These are phyloP conservation scores for Gryllus bimaculatus DNA, from an alignment of 1,140 invertebrate genomes.

Conservation along the genomic window DNA sequence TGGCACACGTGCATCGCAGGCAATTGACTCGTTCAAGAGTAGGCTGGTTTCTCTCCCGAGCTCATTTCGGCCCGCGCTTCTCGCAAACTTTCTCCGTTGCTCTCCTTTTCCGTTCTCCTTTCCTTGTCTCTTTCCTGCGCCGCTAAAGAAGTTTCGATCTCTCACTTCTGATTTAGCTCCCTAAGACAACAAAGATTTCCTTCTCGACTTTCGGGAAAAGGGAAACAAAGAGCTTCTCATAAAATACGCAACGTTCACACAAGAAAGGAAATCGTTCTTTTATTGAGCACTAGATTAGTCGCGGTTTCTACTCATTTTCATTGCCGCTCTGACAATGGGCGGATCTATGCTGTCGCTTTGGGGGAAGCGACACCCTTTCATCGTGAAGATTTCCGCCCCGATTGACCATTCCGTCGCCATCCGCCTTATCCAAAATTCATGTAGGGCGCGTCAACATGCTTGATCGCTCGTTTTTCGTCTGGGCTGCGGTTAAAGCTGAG, in stretches of 20 bases:
- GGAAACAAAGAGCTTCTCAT: slow-evolving; percentile 1
- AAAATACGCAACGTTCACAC: neutral
- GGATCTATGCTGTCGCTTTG: neutral
- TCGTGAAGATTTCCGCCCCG: neutral
- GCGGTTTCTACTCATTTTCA: neutral
- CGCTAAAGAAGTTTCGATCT: neutral
- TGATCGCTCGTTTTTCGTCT: neutral
- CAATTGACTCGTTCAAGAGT: neutral
- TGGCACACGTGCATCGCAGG: neutral
- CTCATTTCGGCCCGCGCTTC: neutral
- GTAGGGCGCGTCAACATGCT: neutral
- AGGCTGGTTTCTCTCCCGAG: neutral
- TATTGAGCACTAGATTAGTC: neutral
- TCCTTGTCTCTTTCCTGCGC: neutral
- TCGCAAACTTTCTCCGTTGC: neutral
- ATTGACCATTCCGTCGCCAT: neutral
- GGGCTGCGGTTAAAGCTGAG: neutral
- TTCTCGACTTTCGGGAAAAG: neutral
- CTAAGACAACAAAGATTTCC: neutral
- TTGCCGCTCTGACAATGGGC: neutral
- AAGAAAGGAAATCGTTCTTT: neutral
- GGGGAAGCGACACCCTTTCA: neutral
- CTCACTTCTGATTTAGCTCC: neutral
- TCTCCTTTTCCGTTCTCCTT: neutral
- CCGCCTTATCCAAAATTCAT: neutral